A percentile compares a stretch with the other conserved stretches of the same genome.
Conservation (phyloP, 1,140 invertebrate genomes). For the Pogonomyrmex barbatus region DNA sequence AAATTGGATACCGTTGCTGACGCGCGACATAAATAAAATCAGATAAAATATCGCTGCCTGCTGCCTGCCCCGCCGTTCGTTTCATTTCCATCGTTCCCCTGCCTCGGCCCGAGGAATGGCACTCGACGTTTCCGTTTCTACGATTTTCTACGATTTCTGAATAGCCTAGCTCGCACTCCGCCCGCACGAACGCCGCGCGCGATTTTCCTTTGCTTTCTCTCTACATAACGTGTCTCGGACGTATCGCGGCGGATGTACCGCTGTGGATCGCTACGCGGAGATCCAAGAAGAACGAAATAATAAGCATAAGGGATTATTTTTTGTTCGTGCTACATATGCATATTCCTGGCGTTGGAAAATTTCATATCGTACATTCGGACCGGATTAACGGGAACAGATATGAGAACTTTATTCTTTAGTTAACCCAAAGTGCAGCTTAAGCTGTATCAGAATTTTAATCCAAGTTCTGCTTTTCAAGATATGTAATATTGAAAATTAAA, state of each 20-base stretch:
- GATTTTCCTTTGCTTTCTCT: slow-evolving; percentile 29
- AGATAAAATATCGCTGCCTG: slow-evolving; percentile 58
- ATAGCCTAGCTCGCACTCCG: slow-evolving; percentile 44
- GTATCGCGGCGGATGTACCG: background rate
- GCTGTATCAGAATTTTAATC: slow-evolving; percentile 40
- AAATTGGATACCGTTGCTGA: slow-evolving; percentile 63
- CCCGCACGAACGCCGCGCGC: slow-evolving; percentile 14
- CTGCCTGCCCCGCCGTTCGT: slow-evolving; percentile 45
- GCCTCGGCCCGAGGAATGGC: slow-evolving; percentile 33
- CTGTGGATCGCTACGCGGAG: background rate
- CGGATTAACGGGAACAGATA: slow-evolving; percentile 1
- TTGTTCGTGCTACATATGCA: background rate
- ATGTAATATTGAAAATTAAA: slow-evolving; percentile 64
- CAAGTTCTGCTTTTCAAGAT: slow-evolving; percentile 36
- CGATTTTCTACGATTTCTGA: slow-evolving; percentile 59
- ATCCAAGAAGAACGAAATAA: background rate
- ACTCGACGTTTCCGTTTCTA: slow-evolving; percentile 58
- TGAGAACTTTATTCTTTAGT: background rate
- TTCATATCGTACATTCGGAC: background rate
- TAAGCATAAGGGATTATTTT: background rate
- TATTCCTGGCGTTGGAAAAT: background rate
- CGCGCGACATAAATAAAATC: slow-evolving; percentile 65
- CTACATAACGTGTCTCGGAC: slow-evolving; percentile 4
- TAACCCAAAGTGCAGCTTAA: background rate
- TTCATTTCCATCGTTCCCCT: slow-evolving; percentile 50